Conservation (phyloP, 2,888 invertebrate species). For the Dolichopus griseipennis region DNA sequence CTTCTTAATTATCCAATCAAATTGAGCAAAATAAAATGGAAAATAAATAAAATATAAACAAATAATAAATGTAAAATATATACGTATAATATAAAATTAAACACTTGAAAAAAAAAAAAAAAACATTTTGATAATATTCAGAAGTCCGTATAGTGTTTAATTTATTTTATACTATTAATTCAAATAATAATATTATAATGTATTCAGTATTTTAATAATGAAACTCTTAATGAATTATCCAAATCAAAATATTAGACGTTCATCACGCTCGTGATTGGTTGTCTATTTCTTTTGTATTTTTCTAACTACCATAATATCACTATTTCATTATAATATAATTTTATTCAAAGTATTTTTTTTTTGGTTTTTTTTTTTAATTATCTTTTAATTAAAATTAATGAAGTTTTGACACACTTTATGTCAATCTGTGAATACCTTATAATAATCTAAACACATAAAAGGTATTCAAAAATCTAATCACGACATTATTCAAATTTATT, state of each 20-base stretch:
- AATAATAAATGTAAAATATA: too few species aligned
- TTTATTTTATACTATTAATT: too few species aligned
- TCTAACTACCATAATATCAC: too few species aligned
- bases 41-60: too few species aligned
- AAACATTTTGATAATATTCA: too few species aligned
- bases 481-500: conserved; percentile 6
- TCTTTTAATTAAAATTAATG: conserved; percentile 6
- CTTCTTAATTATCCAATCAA: too few species aligned
- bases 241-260: conserved; percentile 4
- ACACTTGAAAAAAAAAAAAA: too few species aligned
- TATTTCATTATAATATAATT: too few species aligned
- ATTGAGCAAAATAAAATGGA: too few species aligned
- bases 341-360: background rate
- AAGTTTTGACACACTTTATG: conserved; percentile 6
- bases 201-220: background rate
- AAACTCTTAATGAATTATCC: conserved; percentile 3
- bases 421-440: background rate
- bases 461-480: conserved; percentile 6
- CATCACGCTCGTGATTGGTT: background rate
- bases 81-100: too few species aligned
- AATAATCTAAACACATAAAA: conserved; percentile 3
- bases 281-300: background rate
- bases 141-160: too few species aligned
- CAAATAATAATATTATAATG: too few species aligned
- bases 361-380: background rate